Evolutionary conservation across 2,113 vertebrate genomes (phyloP), one percentile per base, ranked within the genome.

Genomic region (Oreocharis arfaki): DNA sequence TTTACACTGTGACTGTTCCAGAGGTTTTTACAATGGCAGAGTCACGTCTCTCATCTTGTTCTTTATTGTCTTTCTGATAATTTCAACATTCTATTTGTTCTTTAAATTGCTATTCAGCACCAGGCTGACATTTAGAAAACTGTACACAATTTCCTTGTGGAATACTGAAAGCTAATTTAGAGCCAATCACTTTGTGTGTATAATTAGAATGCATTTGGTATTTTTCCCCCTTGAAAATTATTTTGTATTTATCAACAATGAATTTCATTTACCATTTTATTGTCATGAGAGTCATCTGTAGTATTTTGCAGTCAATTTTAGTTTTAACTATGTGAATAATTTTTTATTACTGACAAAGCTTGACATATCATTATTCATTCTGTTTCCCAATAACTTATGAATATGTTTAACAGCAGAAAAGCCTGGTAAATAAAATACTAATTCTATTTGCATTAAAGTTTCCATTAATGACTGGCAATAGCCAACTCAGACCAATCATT

Each of bases 241-340:
- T 91, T 95, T 86, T 87, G 33, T 87, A 81, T 95, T 88, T 96
- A 92, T 92, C 87, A 94, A 89, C 80, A 92, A 89, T 84, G 46
- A 78, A 91, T 84, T 89, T 90, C 9, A 92, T 92, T 90, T 93
- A 69, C 44, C 24, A 86, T 84, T 88, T 88, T 85, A 90, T 76
- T 88, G 42, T 73, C 82, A 49, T 76, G 53, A 91, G 84, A 84
- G 27, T 76, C 57, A 83, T 90, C 75, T 76, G 57, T 76, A 89
- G 49, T 65, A 83, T 93, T 94, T 93, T 93, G 69, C 71, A 94
- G 83, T 77, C 71, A 80, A 86, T 92, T 93, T 93, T 94, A 80
- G 26, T 92, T 92, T 77, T 83, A 90, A 92, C 42, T 83, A 65
- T 59, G 39, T 85, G 63, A 91, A 87, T 92, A 87, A 23, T 75